phyloP scores from a whole-genome alignment of 1,140 invertebrate species.

The Aphelenchoides besseyi region DNA sequence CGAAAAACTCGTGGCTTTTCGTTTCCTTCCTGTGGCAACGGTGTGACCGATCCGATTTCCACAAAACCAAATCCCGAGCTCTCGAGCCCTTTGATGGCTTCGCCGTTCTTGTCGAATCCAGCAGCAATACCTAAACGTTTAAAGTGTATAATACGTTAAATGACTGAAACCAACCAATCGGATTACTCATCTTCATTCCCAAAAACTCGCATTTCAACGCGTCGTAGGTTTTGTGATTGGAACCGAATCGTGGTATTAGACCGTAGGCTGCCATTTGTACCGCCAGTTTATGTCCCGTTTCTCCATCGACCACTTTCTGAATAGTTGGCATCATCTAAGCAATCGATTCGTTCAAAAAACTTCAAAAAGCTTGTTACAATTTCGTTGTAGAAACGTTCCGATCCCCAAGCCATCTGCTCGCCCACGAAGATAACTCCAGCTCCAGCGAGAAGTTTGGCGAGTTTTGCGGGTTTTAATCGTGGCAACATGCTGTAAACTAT shows the following conservation, averaged over 20 bases:
- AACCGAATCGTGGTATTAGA: neutral
- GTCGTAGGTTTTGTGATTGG: constrained; percentile 18
- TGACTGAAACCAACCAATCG: constrained; percentile 17
- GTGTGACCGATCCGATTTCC: constrained; percentile 93
- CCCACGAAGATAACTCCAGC: constrained; percentile 5
- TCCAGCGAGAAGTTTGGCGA: neutral
- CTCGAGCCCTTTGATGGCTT: constrained; percentile 77
- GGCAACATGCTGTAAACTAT: neutral
- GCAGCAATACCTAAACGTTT: constrained; percentile 75
- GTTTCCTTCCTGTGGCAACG: constrained; percentile 84
- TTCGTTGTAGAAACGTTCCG: constrained; percentile 21
- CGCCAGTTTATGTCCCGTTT: constrained; percentile 20
- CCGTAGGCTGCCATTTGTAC: constrained; percentile 14
- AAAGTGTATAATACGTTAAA: too few species aligned
- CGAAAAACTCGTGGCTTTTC: constrained; percentile 85
- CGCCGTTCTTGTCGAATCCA: constrained; percentile 94
- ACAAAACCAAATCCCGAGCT: constrained; percentile 89
- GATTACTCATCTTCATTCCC: constrained; percentile 15
- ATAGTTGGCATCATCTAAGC: constrained; percentile 5
- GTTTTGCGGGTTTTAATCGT: neutral
- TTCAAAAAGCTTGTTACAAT: neutral
- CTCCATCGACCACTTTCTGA: constrained; percentile 22
- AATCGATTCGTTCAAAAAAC: neutral
- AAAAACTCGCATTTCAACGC: constrained; percentile 20
- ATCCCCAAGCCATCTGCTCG: constrained; percentile 2